A percentile compares a stretch with the other conserved stretches of the same genome.
phyloP scores from a whole-genome alignment of 2,888 invertebrate genomes.

The Anticlea derivata region DNA sequence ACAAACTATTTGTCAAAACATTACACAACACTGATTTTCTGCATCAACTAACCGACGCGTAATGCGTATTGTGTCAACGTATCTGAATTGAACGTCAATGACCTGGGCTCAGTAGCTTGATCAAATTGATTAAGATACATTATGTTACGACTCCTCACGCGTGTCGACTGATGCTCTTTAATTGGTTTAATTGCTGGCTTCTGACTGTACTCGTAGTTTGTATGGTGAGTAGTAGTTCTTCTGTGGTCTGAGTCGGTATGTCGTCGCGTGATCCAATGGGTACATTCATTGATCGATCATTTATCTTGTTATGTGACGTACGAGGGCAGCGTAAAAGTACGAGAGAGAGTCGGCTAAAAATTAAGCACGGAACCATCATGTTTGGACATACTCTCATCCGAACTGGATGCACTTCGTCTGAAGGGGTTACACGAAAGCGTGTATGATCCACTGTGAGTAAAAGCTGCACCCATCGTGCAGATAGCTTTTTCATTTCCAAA shows the following conservation, averaged over 20 bases:
- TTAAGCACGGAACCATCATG: no score
- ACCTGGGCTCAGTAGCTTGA: constrained; percentile 63
- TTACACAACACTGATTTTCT: constrained; percentile 1
- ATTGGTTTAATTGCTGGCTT: constrained; percentile 68
- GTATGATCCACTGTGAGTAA: no score
- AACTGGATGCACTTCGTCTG: no score
- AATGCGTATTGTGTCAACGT: constrained; percentile 24
- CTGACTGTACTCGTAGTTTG: constrained; percentile 11
- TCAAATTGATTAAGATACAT: constrained; percentile 75
- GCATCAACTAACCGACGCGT: constrained; percentile 7
- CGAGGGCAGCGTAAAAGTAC: no score
- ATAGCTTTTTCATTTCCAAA: no score
- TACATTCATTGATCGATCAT: constrained; percentile 6
- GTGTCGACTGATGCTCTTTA: constrained; percentile 65
- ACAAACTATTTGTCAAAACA: no score
- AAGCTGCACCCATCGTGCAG: no score
- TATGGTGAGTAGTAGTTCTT: neutral
- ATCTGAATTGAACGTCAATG: constrained; percentile 50
- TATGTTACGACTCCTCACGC: constrained; percentile 65
- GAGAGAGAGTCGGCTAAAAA: no score
- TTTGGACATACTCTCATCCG: no score
- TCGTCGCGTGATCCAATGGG: constrained; percentile 16
- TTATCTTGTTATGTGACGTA: neutral
- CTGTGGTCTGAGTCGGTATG: neutral
- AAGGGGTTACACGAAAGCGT: no score